A percentile compares a stretch with the other conserved stretches of the same genome.
Conservation (phyloP, 2,888 invertebrate genomes). For the Peribatodes rhomboidaria region DNA sequence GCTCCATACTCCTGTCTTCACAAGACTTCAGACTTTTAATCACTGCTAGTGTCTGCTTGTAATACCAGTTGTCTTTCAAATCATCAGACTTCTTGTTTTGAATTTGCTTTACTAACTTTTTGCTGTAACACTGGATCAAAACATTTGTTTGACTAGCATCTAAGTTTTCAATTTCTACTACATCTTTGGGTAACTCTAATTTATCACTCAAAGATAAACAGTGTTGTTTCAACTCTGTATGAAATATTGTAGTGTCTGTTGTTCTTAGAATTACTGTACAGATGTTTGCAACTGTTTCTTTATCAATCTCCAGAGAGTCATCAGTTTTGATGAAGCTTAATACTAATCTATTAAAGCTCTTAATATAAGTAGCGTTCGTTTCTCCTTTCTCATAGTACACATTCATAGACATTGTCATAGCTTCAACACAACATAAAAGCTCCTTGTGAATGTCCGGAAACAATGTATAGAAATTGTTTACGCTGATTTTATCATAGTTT, state of each 20-base stretch:
- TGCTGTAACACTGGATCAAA: conserved; percentile 59
- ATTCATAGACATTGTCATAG: conserved; percentile 62
- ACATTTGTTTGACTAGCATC: conserved; percentile 66
- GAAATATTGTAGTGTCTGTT: conserved; percentile 58
- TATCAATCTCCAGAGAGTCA: conserved; percentile 43
- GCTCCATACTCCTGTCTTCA: conserved; percentile 61
- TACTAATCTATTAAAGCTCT: conserved; percentile 61
- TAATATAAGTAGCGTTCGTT: conserved; percentile 58
- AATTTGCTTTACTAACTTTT: conserved; percentile 59
- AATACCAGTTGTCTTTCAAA: conserved; percentile 66
- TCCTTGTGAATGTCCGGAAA: conserved; percentile 63
- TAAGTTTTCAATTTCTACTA: conserved; percentile 63
- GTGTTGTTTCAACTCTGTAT: conserved; percentile 62
- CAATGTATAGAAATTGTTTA: conserved; percentile 57
- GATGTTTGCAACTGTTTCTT: conserved; percentile 60
- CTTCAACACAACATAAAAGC: conserved; percentile 62
- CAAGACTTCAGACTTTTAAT: conserved; percentile 61
- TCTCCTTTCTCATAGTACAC: conserved; percentile 71
- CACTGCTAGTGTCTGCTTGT: conserved; percentile 61
- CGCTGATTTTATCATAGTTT: conserved; percentile 64
- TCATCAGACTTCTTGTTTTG: conserved; percentile 45
- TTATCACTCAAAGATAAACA: conserved; percentile 65
- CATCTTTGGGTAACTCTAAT: conserved; percentile 60
- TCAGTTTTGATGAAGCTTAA: conserved; percentile 57
- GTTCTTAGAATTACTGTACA: conserved; percentile 62